Base-by-base conservation (phyloP, 2,797 vertebrate genomes). In the Myotis myotis region DNA sequence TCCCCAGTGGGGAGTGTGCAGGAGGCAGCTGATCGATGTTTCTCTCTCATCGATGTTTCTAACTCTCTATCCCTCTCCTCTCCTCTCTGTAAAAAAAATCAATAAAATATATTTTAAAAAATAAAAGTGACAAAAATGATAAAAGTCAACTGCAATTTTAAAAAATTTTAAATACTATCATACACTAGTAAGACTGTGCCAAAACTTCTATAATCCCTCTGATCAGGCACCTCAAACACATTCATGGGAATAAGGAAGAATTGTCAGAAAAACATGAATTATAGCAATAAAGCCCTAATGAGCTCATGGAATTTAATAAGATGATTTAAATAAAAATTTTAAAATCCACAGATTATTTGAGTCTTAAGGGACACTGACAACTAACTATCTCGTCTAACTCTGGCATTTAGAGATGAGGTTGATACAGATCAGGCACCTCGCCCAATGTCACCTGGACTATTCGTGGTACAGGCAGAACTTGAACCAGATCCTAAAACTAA, bases 201-300 rank as follows among this genome's bases (percentile, higher is more conserved):
- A 78, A 90, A 93, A 79, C 41, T 87, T 74, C 9, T 47, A 20
- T 93, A 94, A 89, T 38, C 33, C 36, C 28, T 76, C 60, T 89
- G 66, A 94, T 64, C 82, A 87, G 20, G 53, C 17, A 93, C 55
- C 78, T 74, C 90, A 95, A 94, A 82, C 23, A 62, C 15, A 93
- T 79, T 89, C 74, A 66, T 30, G 19, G 28, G 36, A 81, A 89
- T 81, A 92, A 86, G 41, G 23, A 80, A 83, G 60, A 33, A 91
- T 55, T 0, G 9, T 33, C 74, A 38, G 81, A 93, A 72, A 96
- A 88, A 92, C 49, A 93, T 36, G 22, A 94, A 85, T 92, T 78
- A 62, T 16, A 33, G 23, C 92, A 88, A 95, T 64, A 92, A 96
- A 94, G 79, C 10, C 36, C 53, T 93, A 93, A 71, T 88, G 62